Base-by-base conservation (phyloP, 2,113 vertebrate genomes). In the Indicator maculatus region DNA sequence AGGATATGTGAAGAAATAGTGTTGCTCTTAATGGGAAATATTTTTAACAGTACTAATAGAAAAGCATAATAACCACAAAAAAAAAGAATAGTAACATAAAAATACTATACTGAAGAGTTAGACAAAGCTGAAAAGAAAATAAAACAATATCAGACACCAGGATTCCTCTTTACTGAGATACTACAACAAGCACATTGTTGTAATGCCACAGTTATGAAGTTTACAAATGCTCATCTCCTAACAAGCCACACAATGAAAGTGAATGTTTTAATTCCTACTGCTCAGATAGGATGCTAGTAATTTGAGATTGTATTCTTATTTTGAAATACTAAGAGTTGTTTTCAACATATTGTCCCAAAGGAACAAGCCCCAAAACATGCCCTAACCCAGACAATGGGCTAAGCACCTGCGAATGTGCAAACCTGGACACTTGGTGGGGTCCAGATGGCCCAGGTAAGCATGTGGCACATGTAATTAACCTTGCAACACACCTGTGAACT, bases 1-100 rank as follows among this genome's bases (percentile, higher is more conserved):
- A 17, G 10, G 7, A 44, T 36, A 26, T 0, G 0, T 61, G 33
- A 15, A 76, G 1, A 67, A 23, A 67, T 16, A 52, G 5, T 28
- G 1, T 58, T 74, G 9, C 6, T 74, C 14, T 74, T 78, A 47
- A 23, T 11, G 12, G 7, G 4, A 85, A 4, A 47, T 84, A 85
- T 17, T 73, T 83, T 65, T 26, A 53, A 23, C 41, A 47, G 1
- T 14, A 38, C 64, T 86, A 65, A 24, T 16, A 65, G 10, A 69
- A 76, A 10, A 70, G 1, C 8, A 70, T 21, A 23, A 30, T 26
- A 55, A 17, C 9, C n/a, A 39, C 14, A 9, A 58, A 53, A 33
- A 52, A 60, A 76, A 1, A 28, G 5, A 41, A 41, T 31, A 4
- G 3, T 15, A 33, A 56, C 28, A 56, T 38, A 9, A 55, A 75